Percentiles rank a stretch among this genome's conserved stretches.
phyloP scores from a whole-genome alignment of 2,888 invertebrate genomes.

The Callyntrura guangdongensis region DNA sequence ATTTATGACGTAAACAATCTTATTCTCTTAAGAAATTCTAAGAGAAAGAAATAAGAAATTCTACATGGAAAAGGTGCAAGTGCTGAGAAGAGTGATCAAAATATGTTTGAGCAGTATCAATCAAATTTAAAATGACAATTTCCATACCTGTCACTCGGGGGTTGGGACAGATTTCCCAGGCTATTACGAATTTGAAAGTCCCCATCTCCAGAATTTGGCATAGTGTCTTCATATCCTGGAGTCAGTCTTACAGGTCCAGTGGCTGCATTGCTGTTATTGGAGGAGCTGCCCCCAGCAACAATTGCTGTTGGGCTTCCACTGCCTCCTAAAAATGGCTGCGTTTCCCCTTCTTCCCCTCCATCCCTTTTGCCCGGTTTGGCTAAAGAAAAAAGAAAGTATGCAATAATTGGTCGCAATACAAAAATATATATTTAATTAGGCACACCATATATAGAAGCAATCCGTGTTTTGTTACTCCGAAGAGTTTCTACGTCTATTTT shows the following conservation, averaged over 20 bases:
- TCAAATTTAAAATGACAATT: too few relatives aligned
- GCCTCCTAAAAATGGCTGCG: constrained; percentile 81
- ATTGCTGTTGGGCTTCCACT: constrained; percentile 77
- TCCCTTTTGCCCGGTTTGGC: constrained; percentile 46
- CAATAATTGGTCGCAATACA: constrained; percentile 29
- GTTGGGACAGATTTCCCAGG: constrained; percentile 87
- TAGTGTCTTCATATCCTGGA: constrained; percentile 95
- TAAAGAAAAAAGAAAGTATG: constrained; percentile 36
- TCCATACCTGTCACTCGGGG: constrained; percentile 90
- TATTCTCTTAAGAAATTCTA: too few relatives aligned
- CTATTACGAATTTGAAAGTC: constrained; percentile 82
- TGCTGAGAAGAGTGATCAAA: too few relatives aligned
- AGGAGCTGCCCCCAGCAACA: neutral
- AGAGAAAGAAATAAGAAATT: too few relatives aligned
- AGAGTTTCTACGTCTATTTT: neutral
- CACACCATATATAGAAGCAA: neutral
- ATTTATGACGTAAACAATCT: too few relatives aligned
- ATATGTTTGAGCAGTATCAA: too few relatives aligned
- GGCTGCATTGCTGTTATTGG: constrained; percentile 85
- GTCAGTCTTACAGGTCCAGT: constrained; percentile 93
- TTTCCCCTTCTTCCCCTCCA: constrained; percentile 79
- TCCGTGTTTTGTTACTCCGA: constrained; percentile 7
- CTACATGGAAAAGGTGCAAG: too few relatives aligned
- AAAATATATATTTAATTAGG: constrained; percentile 35
- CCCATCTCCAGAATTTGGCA: constrained; percentile 86